These are phyloP conservation scores for Acanthornis magna DNA, from an alignment of 2,797 vertebrate species.

Conservation along the genomic window DNA sequence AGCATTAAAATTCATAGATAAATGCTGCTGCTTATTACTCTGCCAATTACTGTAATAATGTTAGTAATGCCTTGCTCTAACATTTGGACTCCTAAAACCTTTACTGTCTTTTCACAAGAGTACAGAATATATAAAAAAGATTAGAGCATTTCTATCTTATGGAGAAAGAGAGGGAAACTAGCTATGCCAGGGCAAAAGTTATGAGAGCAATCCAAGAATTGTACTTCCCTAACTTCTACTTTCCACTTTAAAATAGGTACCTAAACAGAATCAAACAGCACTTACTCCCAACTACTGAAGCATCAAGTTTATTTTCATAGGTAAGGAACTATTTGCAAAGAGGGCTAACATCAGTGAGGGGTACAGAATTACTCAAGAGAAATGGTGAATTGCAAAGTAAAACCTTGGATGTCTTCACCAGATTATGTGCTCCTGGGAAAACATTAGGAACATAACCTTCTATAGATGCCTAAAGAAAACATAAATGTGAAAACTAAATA, in stretches of 20 bases:
- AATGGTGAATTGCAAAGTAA: not conserved
- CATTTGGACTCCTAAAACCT: not conserved
- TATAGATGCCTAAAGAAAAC: not conserved
- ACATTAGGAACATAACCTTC: not conserved
- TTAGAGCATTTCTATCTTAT: not conserved
- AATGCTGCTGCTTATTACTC: constrained; percentile 7
- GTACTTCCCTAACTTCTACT: not conserved
- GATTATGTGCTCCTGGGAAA: not conserved
- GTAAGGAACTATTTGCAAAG: not conserved
- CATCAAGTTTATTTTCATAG: not conserved
- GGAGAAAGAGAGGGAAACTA: not conserved
- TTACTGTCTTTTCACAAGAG: not conserved
- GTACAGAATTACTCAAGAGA: not conserved
- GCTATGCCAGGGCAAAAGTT: not conserved
- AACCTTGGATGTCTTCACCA: not conserved
- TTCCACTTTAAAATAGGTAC: not conserved
- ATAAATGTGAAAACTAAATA: not conserved
- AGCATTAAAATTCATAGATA: constrained; percentile 43
- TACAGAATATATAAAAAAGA: not conserved
- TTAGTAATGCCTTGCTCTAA: not conserved
- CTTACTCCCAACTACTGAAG: not conserved
- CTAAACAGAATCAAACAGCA: not conserved
- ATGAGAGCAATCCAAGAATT: not conserved
- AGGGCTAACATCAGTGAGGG: not conserved
- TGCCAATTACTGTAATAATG: not conserved